A percentile compares a stretch with the other conserved stretches of the same genome.
phyloP scores from a whole-genome alignment of 92 coral and sea anemone species.

The Zoanthus gigantus region DNA sequence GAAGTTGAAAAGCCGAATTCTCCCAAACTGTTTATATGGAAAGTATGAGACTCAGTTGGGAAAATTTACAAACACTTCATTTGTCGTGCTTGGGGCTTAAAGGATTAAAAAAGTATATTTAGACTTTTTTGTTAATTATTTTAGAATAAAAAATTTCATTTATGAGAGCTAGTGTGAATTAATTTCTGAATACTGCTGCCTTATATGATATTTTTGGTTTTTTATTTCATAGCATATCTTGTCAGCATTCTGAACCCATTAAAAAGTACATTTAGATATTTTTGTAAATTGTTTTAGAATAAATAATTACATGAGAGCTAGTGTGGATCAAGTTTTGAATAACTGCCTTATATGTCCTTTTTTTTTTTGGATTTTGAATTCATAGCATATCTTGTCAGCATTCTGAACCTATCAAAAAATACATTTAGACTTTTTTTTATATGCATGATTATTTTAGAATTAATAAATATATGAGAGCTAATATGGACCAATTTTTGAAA shows the following conservation, averaged over 20 bases:
- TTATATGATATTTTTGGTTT: neutral
- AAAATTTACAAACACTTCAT: too few species aligned
- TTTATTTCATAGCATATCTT: neutral
- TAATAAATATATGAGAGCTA: conserved; percentile 4
- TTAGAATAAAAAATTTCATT: neutral
- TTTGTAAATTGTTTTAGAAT: neutral
- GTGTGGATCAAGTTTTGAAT: neutral
- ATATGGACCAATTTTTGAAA: conserved; percentile 2
- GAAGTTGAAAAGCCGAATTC: too few species aligned
- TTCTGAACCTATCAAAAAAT: neutral
- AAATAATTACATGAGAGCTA: conserved; percentile 1
- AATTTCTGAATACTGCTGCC: neutral
- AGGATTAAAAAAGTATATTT: neutral
- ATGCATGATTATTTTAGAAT: conserved; percentile 10
- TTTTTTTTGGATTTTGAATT: neutral
- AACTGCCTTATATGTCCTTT: neutral
- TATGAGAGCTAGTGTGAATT: neutral
- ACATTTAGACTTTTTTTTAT: neutral
- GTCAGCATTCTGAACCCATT: neutral
- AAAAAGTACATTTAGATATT: neutral
- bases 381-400: neutral
- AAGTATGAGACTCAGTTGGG: too few species aligned
- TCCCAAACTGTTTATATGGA: too few species aligned
- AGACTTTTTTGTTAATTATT: neutral
- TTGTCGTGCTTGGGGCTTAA: too few species aligned